Evolutionary conservation across 2,888 invertebrate species (phyloP).

Genomic region (Sinohyriopsis cumingii): DNA sequence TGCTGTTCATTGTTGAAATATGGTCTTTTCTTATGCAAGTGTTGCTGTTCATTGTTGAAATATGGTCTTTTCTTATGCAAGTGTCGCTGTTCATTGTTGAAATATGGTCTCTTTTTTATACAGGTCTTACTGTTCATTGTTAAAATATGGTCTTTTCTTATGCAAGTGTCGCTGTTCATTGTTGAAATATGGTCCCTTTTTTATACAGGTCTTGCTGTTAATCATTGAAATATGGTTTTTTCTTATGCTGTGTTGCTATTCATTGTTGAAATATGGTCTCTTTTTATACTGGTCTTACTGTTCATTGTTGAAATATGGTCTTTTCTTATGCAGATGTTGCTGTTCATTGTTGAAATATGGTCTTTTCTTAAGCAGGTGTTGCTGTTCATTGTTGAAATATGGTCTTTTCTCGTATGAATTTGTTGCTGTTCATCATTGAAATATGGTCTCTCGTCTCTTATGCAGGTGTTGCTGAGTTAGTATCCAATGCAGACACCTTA

Average conservation of each 20-base stretch:
- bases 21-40: slow-evolving; percentile 33
- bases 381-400: slow-evolving; percentile 69
- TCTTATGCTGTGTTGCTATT: no score
- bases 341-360: slow-evolving; percentile 26
- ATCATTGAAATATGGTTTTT: no score
- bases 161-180: slow-evolving; percentile 73
- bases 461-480: slow-evolving; percentile 76
- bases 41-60: slow-evolving; percentile 73
- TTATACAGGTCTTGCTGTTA: slow-evolving; percentile 74
- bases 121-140: slow-evolving; percentile 73
- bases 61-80: slow-evolving; percentile 27
- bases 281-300: not conserved
- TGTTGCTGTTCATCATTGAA: slow-evolving; percentile 73
- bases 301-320: not conserved
- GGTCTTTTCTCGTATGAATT: slow-evolving; percentile 33
- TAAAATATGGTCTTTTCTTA: not conserved
- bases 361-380: slow-evolving; percentile 66
- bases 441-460: not conserved
- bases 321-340: slow-evolving; percentile 73
- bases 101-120: not conserved
- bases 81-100: slow-evolving; percentile 73
- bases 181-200: not conserved
- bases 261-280: not conserved
- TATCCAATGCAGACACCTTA: slow-evolving; percentile 73
- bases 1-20: slow-evolving; percentile 69